Evolutionary conservation across 2,113 vertebrate genomes (phyloP), one percentile per base, ranked within the genome.

Genomic region (Salvelinus alpinus): DNA sequence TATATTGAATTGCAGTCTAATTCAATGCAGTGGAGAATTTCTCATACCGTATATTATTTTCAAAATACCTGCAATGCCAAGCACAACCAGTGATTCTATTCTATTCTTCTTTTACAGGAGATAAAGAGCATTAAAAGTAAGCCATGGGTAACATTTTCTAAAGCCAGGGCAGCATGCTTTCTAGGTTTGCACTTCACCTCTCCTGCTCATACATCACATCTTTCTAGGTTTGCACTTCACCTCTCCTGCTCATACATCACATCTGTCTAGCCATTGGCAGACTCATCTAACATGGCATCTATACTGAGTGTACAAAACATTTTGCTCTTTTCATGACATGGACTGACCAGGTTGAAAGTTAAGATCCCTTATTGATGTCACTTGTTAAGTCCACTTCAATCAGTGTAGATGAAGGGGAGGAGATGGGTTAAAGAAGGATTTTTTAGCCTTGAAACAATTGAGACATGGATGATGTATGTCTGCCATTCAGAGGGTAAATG

Each of bases 71-170:
- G 81, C 70, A 80, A 79, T 90, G 82, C 64, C 65, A 81, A 81
- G 78, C 72, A 76, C 78, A 77, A 92, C 88, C 81, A 92, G 87
- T 94, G 92, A 94, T 93, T 90, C 69, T 93, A 86, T 87, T 89
- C 80, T 91, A 88, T 88, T 93, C 91, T 93, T 92, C 92, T 92
- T 93, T 94, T 92, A 91, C 94, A 94, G 94, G 94, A 93, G 92
- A 94, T 92, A 94, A 94, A 93, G 94, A 94, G 90, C 93, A 94
- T 92, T 94, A 94, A 94, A 94, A 93, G 94, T 94, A 94, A 94
- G 94, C 89, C 84, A 85, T 90, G 85, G 83, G 92, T 90, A 88
- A 91, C 89, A 90, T 88, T 83, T 84, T 82, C 83, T 81, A 75
- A 77, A 75, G 82, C 84, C 90, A 90, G 89, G 85, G 91, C 82